Base-by-base conservation (phyloP, 2,888 invertebrate species). In the Eudemis profundana region DNA sequence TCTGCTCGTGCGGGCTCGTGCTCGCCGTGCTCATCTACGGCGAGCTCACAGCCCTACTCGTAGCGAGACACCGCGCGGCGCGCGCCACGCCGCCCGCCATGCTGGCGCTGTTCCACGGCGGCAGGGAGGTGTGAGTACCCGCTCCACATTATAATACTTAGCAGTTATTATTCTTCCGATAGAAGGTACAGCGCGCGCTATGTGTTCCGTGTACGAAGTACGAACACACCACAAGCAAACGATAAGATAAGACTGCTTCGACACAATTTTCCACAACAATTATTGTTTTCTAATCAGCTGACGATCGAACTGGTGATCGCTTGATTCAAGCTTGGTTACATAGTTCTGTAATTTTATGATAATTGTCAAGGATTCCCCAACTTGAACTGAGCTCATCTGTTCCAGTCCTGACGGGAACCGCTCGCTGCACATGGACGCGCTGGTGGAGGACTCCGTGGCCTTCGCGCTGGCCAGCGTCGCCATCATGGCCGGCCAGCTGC, bases 11-110 rank as follows among this genome's bases (percentile, higher is more conserved):
- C 49, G 90, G 86, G 10, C 81, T 90, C 61, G 92, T 94, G 36
- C 82, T 89, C n/a, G 93, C 94, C 67, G 93, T 94, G 36, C 89
- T 94, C 47, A 84, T 93, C 40, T 95, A 95, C 82, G 95, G 95
- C 0, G 93, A 94, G 78, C 88, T 95, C 57, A 93, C 94, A 0
- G 89, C 94, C 17, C 83, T 94, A 17, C 89, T 95, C 80, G 93
- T 95, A 59, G 87, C 90, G 73, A 79, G 94, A 0, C 90, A 91
- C 76, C 79, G 78, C 57, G 83, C 84, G 0, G 79, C 81, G 29
- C 79, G 78, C 59, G 83, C 84, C 0, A 80, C 82, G 33, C 74
- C 78, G 10, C 87, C 91, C 23, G 78, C 92, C 5, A 84, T 94
- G 46, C 78, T 94, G 66, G 67, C 73, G 19, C 74, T 86, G 64